Evolutionary conservation across 1,140 invertebrate genomes (phyloP).

Genomic region (Drosophila ironensis): DNA sequence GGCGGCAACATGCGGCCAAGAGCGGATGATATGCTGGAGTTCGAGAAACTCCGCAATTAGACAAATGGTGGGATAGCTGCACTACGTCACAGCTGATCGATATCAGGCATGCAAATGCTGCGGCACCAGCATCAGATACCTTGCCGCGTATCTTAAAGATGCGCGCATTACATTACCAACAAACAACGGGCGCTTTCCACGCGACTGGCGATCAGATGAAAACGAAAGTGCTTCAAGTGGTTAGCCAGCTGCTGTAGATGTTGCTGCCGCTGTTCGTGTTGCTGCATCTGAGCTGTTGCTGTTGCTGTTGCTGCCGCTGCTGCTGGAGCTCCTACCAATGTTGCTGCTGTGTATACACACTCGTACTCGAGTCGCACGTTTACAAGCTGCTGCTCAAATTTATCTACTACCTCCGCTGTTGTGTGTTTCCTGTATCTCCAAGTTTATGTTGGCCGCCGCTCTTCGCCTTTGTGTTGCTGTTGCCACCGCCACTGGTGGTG

Average conservation of each 20-base stretch:
- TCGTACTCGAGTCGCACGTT: conserved; percentile 59
- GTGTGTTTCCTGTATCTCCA: conserved; percentile 65
- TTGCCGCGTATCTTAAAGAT: conserved; percentile 61
- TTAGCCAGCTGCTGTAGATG: conserved; percentile 47
- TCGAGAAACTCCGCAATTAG: conserved; percentile 75
- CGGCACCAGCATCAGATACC: conserved; percentile 16
- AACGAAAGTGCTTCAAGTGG: conserved; percentile 77
- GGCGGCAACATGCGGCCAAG: conserved; percentile 32
- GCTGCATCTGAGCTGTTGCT: conserved; percentile 32
- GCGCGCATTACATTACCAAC: conserved; percentile 72
- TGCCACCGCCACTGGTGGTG: conserved; percentile 43
- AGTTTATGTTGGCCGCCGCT: conserved; percentile 41
- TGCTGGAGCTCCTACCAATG: conserved; percentile 3
- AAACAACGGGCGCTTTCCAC: conserved; percentile 63
- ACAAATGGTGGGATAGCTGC: conserved; percentile 44
- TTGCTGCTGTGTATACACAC: conserved; percentile 27
- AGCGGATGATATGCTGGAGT: conserved; percentile 46
- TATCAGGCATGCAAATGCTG: conserved; percentile 62
- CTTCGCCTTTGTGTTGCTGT: neutral
- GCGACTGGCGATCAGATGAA: conserved; percentile 71
- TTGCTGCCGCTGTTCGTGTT: conserved; percentile 6
- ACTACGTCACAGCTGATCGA: conserved; percentile 67
- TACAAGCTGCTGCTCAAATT: conserved; percentile 47
- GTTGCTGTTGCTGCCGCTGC: conserved; percentile 15
- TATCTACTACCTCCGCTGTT: conserved; percentile 24